Evolutionary conservation across 2,797 vertebrate species (phyloP).

Genomic region (Eupleurogrammus muticus): DNA sequence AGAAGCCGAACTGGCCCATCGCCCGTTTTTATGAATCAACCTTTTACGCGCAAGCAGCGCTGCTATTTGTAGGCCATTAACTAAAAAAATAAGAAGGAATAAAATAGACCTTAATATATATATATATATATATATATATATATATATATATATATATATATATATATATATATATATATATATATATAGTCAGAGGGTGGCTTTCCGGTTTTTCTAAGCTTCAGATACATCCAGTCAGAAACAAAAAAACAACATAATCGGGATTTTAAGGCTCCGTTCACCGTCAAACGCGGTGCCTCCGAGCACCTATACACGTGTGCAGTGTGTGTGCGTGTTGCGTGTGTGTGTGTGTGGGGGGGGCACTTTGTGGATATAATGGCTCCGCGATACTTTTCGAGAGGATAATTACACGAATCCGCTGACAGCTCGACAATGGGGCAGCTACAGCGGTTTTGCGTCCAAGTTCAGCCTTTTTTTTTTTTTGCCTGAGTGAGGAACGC

Average conservation of each 20-base stretch:
- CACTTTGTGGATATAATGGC: conserved; percentile 73
- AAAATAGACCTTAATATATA: too few relatives aligned
- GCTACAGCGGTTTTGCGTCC: conserved; percentile 78
- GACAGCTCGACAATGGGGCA: conserved; percentile 78
- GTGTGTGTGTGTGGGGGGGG: conserved; percentile 12
- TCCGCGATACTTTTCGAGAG: conserved; percentile 74
- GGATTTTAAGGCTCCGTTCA: conserved; percentile 69
- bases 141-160: too few relatives aligned
- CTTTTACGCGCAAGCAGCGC: conserved; percentile 33
- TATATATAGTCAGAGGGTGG: conserved; percentile 50
- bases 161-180: too few relatives aligned
- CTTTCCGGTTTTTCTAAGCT: conserved; percentile 62
- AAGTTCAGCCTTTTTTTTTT: conserved; percentile 76
- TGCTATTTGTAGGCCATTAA: conserved; percentile 31
- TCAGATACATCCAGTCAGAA: conserved; percentile 66
- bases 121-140: too few relatives aligned
- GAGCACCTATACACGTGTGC: conserved; percentile 65
- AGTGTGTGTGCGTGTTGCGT: too few relatives aligned
- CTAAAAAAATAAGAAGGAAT: not conserved
- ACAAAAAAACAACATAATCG: conserved; percentile 70
- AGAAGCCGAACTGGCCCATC: conserved; percentile 24
- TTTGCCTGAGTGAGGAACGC: conserved; percentile 58
- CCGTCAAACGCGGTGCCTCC: conserved; percentile 65
- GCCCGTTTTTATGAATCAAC: conserved; percentile 63
- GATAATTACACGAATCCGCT: conserved; percentile 82